Evolutionary conservation across 1,140 invertebrate species (phyloP), one percentile per base, ranked within the genome.

Genomic region (Micrasema minimum): DNA sequence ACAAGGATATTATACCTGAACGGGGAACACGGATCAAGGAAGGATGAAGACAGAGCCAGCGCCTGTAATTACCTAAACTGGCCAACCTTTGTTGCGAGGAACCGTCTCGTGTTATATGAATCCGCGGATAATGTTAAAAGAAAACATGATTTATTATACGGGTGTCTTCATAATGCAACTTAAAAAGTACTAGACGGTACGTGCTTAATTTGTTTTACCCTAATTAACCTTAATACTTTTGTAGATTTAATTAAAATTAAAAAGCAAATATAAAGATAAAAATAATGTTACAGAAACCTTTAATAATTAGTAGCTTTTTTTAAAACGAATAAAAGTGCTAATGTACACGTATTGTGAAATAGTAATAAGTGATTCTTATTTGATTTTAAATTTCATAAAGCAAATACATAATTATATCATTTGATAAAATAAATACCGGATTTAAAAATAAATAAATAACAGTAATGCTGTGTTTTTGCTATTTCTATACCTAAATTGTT

Each of bases 51-150:
- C 65, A 55, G 10, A 16, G 41, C 37, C 67, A 62, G 72, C 67
- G n/a, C 68, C 72, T 74, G 72, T 74, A 61, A 74, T 74, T 74
- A 74, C 62, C 59, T 66, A 46, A 59, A 66, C 43, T 68, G 43
- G 69, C 61, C 38, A 53, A 62, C 66, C 72, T 69, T 73, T 73
- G 69, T 61, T 73, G 64, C 45, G n/a, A 41, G 16, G 37, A 59
- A 35, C 59, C 59, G 43, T 22, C 43, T n/a, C 23, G 20, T 14
- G n/a, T 14, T 61, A 18, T 22, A n/a, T 16, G 9, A 37, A 11
- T n/a, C 18, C 5, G 48, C 48, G 16, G 2, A 59, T 41, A 20
- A 12, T 16, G 16, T 35, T 22, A 31, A 38, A 41, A 38, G 37
- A 38, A 7, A 38, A 59, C 31, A 43, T 59, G 55, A 59, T 59